These are phyloP conservation scores for Holacanthus passer DNA, from an alignment of 2,113 vertebrate genomes.

Conservation along the genomic window DNA sequence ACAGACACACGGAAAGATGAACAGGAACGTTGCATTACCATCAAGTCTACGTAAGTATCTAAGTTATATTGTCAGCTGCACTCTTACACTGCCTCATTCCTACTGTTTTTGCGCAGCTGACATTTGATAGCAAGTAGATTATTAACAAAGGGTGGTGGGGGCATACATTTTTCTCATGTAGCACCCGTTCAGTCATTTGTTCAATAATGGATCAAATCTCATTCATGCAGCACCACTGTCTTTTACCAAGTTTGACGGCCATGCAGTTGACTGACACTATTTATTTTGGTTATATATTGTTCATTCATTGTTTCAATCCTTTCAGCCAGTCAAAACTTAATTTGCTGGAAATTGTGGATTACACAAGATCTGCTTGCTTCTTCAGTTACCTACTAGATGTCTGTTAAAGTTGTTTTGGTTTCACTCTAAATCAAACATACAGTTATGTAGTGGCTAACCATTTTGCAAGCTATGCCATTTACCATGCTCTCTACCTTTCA, in stretches of 20 bases:
- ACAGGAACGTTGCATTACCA: constrained; percentile 97
- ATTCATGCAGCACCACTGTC: background rate
- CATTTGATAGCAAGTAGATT: background rate
- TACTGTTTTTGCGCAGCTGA: background rate
- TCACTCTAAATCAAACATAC: too few species aligned
- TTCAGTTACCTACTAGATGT: too few species aligned
- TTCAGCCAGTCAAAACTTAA: background rate
- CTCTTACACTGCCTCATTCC: background rate
- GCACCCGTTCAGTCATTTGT: background rate
- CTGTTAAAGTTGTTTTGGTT: too few species aligned
- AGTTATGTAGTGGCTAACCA: background rate
- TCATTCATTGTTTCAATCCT: background rate
- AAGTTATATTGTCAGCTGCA: background rate
- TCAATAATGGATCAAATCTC: background rate
- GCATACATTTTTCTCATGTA: background rate
- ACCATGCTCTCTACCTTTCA: too few species aligned
- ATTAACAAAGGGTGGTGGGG: background rate
- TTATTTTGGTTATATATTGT: background rate
- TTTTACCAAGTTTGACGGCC: background rate
- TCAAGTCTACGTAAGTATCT: constrained; percentile 94
- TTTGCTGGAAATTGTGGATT: background rate
- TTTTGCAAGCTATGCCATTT: background rate
- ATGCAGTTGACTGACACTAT: background rate
- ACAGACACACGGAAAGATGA: constrained; percentile 97
- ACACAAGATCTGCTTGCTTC: too few species aligned